Base-by-base conservation (phyloP, 2,113 vertebrate genomes). In the Serinus canaria region DNA sequence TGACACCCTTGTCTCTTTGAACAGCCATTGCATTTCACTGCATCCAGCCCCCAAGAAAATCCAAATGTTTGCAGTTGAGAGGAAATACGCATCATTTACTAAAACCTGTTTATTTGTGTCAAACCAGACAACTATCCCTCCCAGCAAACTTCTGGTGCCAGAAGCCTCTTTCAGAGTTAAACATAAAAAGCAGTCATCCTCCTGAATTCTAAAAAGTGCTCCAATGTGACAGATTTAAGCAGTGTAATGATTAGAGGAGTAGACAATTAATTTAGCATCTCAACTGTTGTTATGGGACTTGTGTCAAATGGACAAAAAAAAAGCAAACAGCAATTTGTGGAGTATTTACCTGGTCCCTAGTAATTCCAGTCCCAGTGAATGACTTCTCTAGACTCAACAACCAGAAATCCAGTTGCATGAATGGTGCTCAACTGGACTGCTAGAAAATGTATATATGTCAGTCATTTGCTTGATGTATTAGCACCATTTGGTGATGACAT, bases 31-130 rank as follows among this genome's bases (percentile, higher is more conserved):
- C 66, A 82, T 94, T 97, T 97, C 82, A 68, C 64, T 74, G 47
- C 37, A 74, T 14, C 83, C 72, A 96, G 14, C 24, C 83, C 59
- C 19, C 0, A 5, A 89, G 82, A 72, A 79, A 73, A 89, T 69
- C 12, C 28, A 10, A 82, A 91, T 83, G 83, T 95, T 95, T 96
- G 92, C 84, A 81, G 73, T 82, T 89, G 91, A 95, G 67, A 53
- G 62, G 69, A 94, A 91, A 92, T 79, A 88, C 8, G 39, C 19
- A 55, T 74, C 44, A 39, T 73, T 87, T 95, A 92, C 62, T 89
- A 84, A 95, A 97, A 95, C 80, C 82, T 90, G 80, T 62, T 94
- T 96, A 89, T 97, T 97, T 55, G 8, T 28, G 27, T 83, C 63
- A 91, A 95, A 96, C 55, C 33, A 68, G 94, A 82, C 67, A 85